These are phyloP conservation scores for Stenichneumon culpator DNA, from an alignment of 2,888 invertebrate species.

Conservation along the genomic window DNA sequence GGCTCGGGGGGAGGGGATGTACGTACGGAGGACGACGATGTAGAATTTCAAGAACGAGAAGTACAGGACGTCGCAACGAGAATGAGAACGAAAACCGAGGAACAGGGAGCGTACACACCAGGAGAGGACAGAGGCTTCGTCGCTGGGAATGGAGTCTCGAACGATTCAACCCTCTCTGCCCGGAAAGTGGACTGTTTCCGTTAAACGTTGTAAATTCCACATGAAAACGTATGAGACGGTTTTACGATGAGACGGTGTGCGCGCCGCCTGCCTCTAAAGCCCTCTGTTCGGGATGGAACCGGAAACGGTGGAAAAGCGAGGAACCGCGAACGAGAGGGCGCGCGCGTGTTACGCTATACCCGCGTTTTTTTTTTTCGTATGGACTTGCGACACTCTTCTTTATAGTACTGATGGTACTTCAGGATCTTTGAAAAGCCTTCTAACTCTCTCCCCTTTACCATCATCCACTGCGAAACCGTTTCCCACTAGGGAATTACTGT, in stretches of 20 bases:
- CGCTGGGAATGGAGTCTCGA: conserved; percentile 59
- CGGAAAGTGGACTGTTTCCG: conserved; percentile 73
- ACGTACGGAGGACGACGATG: conserved; percentile 46
- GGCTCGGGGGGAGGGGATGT: neutral
- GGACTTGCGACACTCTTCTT: conserved; percentile 48
- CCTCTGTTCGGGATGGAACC: conserved; percentile 19
- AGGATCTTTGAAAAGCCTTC: conserved; percentile 32
- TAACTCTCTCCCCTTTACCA: neutral
- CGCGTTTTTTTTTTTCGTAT: conserved; percentile 36
- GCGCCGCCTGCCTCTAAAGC: neutral
- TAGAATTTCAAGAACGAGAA: conserved; percentile 52
- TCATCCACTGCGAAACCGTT: conserved; percentile 10
- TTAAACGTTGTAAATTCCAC: conserved; percentile 72
- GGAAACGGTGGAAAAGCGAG: conserved; percentile 45
- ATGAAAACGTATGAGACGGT: conserved; percentile 73
- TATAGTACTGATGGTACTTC: conserved; percentile 36
- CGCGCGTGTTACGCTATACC: conserved; percentile 22
- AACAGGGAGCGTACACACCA: conserved; percentile 20
- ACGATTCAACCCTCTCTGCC: conserved; percentile 67
- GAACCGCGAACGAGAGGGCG: conserved; percentile 57
- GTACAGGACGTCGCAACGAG: conserved; percentile 42
- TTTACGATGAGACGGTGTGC: conserved; percentile 64
- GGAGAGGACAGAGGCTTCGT: conserved; percentile 43
- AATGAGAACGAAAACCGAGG: conserved; percentile 29
- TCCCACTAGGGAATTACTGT: conserved; percentile 31